Conservation (phyloP, 1,140 invertebrate genomes). For the Drosophila malerkotliana region DNA sequence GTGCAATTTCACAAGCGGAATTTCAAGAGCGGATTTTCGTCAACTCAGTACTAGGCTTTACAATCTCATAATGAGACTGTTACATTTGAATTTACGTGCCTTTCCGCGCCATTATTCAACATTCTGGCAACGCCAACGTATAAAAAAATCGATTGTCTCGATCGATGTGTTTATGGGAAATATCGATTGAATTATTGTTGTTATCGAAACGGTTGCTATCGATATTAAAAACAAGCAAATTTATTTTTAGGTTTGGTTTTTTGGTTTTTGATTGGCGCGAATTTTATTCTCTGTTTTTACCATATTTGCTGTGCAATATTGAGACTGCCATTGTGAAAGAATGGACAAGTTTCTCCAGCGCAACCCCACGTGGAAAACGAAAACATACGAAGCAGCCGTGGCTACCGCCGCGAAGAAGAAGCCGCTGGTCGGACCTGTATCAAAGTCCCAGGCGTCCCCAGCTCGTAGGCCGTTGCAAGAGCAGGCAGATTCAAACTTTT, state of each 20-base stretch:
- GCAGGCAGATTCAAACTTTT: slow-evolving; percentile 7
- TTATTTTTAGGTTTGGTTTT: slow-evolving; percentile 12
- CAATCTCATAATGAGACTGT: no score
- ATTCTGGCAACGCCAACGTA: no score
- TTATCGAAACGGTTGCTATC: not conserved
- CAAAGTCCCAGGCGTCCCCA: slow-evolving; percentile 9
- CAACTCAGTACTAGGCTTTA: no score
- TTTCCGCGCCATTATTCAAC: no score
- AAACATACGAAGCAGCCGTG: slow-evolving; percentile 40
- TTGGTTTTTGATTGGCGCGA: slow-evolving; percentile 5
- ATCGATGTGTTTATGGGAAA: no score
- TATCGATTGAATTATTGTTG: no score
- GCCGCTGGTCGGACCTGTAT: not conserved
- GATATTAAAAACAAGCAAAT: not conserved
- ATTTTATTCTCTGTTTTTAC: slow-evolving; percentile 12
- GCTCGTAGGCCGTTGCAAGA: slow-evolving; percentile 37
- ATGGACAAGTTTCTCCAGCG: slow-evolving; percentile 66
- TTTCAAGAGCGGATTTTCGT: no score
- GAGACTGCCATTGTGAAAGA: not conserved
- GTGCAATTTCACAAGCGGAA: no score
- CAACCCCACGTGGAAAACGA: slow-evolving; percentile 59
- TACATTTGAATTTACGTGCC: no score
- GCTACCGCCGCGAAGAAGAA: slow-evolving; percentile 21
- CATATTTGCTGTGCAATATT: slow-evolving; percentile 36
- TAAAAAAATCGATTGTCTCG: no score